These are phyloP conservation scores for Pegoplata infirma DNA, from an alignment of 2,888 invertebrate genomes.

Conservation along the genomic window DNA sequence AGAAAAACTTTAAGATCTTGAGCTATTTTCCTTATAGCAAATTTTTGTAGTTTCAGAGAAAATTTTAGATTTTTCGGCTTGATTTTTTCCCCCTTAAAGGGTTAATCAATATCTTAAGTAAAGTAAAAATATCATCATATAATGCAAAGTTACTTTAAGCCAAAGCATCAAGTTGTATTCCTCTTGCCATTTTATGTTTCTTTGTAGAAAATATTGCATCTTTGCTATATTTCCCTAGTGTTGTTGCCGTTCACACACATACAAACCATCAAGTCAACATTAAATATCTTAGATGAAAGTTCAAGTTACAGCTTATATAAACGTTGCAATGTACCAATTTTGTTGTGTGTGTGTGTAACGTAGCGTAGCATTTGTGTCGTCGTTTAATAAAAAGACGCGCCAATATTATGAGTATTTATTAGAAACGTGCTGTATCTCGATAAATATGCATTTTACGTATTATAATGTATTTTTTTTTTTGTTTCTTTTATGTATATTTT, in stretches of 20 bases:
- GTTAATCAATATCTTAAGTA: neutral
- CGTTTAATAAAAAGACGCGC: slow-evolving; percentile 65
- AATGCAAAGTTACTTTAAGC: slow-evolving; percentile 39
- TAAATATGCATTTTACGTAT: slow-evolving; percentile 66
- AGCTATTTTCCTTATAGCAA: too few species aligned
- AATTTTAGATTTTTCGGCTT: too few species aligned
- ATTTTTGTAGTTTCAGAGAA: too few species aligned
- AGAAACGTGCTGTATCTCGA: slow-evolving; percentile 77
- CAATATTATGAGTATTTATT: slow-evolving; percentile 70
- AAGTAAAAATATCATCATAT: slow-evolving; percentile 35
- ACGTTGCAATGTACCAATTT: slow-evolving; percentile 1
- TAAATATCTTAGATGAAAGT: slow-evolving; percentile 29
- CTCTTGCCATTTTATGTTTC: slow-evolving; percentile 27
- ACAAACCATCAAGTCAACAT: too few species aligned
- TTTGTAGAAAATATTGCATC: neutral
- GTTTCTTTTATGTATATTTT: slow-evolving; percentile 13
- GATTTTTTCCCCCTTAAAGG: too few species aligned
- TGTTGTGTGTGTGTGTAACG: neutral
- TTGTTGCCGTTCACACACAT: neutral
- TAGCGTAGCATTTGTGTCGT: neutral
- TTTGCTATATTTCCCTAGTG: neutral
- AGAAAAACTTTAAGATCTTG: too few species aligned
- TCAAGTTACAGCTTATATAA: slow-evolving; percentile 42
- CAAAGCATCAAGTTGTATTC: slow-evolving; percentile 20
- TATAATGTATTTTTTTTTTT: slow-evolving; percentile 49